Percentiles rank a stretch among this genome's conserved stretches.
Evolutionary conservation across 2,888 invertebrate genomes (phyloP).

Genomic region (Acleris sparsana): DNA sequence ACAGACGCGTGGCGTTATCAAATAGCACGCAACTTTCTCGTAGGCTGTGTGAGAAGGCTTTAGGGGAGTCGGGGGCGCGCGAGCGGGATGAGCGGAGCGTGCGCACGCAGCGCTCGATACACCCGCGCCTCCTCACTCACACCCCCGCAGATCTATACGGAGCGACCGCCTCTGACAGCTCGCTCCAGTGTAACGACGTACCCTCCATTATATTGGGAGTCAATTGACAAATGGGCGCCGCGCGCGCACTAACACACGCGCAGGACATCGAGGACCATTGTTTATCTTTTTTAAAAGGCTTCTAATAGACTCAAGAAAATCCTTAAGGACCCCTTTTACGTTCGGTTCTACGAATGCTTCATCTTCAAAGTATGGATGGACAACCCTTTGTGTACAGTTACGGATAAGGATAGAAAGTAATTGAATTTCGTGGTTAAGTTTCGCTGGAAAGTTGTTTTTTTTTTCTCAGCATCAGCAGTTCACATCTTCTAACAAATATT

Average conservation of each 20-base stretch:
- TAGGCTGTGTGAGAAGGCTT: slow-evolving; percentile 52
- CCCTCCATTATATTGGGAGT: slow-evolving; percentile 82
- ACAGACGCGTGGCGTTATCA: slow-evolving; percentile 72
- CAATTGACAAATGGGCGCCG: slow-evolving; percentile 78
- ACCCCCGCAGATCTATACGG: slow-evolving; percentile 68
- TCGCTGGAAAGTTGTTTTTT: background rate
- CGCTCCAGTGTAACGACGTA: slow-evolving; percentile 75
- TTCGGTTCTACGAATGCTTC: slow-evolving; percentile 48
- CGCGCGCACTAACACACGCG: slow-evolving; percentile 45
- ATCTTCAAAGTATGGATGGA: slow-evolving; percentile 39
- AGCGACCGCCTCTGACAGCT: slow-evolving; percentile 75
- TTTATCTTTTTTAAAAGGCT: slow-evolving; percentile 64
- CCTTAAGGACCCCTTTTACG: slow-evolving; percentile 41
- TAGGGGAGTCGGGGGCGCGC: slow-evolving; percentile 43
- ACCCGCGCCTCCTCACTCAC: slow-evolving; percentile 60
- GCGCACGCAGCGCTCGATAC: slow-evolving; percentile 74
- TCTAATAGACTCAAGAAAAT: slow-evolving; percentile 47
- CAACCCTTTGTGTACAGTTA: slow-evolving; percentile 23
- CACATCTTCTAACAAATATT: too few relatives aligned
- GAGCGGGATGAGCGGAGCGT: slow-evolving; percentile 65
- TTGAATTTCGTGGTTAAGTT: slow-evolving; percentile 49
- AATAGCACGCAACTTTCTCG: slow-evolving; percentile 70
- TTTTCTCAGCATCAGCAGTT: too few relatives aligned
- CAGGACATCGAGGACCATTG: slow-evolving; percentile 51
- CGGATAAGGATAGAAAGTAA: slow-evolving; percentile 42